phyloP scores from a whole-genome alignment of 2,113 vertebrate species.

The Scartelaos histophorus region DNA sequence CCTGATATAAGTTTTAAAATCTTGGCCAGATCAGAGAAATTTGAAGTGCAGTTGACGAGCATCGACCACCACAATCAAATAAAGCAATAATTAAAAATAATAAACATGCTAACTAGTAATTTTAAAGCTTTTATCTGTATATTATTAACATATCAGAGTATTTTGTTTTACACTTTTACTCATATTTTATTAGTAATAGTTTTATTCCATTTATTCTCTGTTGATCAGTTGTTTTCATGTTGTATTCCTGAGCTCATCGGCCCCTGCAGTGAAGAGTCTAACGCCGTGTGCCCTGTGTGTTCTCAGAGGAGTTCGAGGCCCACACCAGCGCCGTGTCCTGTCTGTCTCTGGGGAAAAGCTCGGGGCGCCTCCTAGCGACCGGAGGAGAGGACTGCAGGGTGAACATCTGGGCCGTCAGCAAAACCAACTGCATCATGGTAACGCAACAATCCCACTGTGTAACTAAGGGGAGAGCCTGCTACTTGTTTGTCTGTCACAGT shows the following conservation, averaged over 20 bases:
- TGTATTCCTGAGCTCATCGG: too few relatives aligned
- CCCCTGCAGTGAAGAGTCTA: not conserved
- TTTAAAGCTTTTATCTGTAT: too few relatives aligned
- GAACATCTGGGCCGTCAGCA: conserved; percentile 95
- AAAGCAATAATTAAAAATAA: too few relatives aligned
- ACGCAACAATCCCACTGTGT: not conserved
- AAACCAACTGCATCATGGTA: conserved; percentile 99
- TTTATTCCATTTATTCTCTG: too few relatives aligned
- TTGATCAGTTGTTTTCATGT: too few relatives aligned
- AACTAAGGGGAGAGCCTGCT: not conserved
- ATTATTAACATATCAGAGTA: too few relatives aligned
- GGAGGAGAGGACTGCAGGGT: conserved; percentile 94
- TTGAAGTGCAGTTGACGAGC: not conserved
- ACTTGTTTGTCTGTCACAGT: not conserved
- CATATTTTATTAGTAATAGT: too few relatives aligned
- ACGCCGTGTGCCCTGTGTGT: not conserved
- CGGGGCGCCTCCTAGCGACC: conserved; percentile 89
- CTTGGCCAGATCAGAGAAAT: too few relatives aligned
- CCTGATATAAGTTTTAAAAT: too few relatives aligned
- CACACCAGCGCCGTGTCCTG: conserved; percentile 90
- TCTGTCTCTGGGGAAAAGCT: conserved; percentile 87
- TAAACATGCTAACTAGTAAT: too few relatives aligned
- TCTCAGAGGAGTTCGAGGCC: conserved; percentile 82
- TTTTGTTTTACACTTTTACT: too few relatives aligned
- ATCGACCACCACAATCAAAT: not conserved